Percentiles rank a stretch among this genome's conserved stretches.
Evolutionary conservation across 2,888 invertebrate species (phyloP).

Genomic region (Papilio gigon): DNA sequence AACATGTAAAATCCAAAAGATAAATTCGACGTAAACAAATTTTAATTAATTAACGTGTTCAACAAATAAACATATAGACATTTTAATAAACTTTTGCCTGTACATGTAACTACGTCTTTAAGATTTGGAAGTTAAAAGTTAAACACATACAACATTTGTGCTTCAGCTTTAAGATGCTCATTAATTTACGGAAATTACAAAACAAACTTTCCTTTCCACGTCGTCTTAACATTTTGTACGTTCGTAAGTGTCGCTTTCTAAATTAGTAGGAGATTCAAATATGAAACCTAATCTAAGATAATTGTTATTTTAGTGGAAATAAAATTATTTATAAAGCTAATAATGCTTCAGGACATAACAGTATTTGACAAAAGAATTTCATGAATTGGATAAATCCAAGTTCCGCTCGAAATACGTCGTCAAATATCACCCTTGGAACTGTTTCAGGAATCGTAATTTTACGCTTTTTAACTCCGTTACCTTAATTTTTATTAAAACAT

Average conservation of each 20-base stretch:
- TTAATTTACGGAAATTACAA: slow-evolving; percentile 21
- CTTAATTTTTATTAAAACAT: background rate
- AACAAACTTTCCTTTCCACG: background rate
- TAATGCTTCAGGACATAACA: background rate
- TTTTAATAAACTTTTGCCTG: background rate
- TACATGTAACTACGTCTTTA: background rate
- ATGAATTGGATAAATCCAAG: background rate
- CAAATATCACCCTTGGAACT: slow-evolving; percentile 25
- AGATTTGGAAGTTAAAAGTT: background rate
- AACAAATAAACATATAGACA: background rate
- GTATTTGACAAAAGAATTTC: background rate
- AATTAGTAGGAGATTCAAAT: background rate
- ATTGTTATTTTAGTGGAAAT: background rate
- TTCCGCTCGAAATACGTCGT: slow-evolving; percentile 9
- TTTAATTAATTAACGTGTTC: background rate
- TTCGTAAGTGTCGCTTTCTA: background rate
- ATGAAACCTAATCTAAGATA: background rate
- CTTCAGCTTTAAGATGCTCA: background rate
- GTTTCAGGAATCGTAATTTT: slow-evolving; percentile 25
- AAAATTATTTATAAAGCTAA: background rate
- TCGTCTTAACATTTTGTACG: background rate
- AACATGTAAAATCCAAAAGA: background rate
- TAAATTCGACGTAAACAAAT: background rate
- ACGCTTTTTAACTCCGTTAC: slow-evolving; percentile 29
- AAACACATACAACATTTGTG: background rate